Evolutionary conservation across 30 jellyfish, hydroid and myxozoan genomes (phyloP).

Genomic region (Cassiopea andromeda): DNA sequence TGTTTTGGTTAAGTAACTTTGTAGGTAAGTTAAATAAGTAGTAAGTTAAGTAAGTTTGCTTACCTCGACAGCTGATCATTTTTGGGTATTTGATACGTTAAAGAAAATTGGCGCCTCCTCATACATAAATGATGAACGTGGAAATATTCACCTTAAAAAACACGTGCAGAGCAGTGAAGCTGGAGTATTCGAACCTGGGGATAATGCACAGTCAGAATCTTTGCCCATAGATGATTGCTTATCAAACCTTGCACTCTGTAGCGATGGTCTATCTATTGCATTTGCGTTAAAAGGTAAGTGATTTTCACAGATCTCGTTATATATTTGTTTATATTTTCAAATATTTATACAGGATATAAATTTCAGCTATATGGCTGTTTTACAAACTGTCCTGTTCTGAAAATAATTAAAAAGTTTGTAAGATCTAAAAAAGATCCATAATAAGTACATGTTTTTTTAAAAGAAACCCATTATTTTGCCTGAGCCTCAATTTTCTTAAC

Average conservation of each 20-base stretch:
- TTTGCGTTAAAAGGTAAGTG: slow-evolving; percentile 31
- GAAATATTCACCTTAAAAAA: slow-evolving; percentile 1
- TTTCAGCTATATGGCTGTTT: too few relatives aligned
- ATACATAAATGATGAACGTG: slow-evolving; percentile 35
- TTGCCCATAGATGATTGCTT: slow-evolving; percentile 13
- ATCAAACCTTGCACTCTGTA: slow-evolving; percentile 32
- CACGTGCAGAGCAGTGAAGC: neutral
- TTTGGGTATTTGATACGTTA: slow-evolving; percentile 34
- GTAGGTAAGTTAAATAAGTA: too few relatives aligned
- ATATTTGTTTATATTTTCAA: too few relatives aligned
- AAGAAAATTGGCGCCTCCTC: neutral
- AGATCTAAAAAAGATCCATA: too few relatives aligned
- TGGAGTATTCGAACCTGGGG: neutral
- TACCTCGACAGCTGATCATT: slow-evolving; percentile 46
- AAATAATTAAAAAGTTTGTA: too few relatives aligned
- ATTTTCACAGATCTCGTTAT: neutral
- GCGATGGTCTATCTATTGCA: slow-evolving; percentile 48
- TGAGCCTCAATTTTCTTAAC: too few relatives aligned
- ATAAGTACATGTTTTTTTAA: too few relatives aligned
- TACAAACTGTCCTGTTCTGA: too few relatives aligned
- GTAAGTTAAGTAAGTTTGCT: neutral
- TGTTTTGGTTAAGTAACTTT: too few relatives aligned
- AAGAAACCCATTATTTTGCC: too few relatives aligned
- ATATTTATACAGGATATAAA: too few relatives aligned
- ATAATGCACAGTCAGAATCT: neutral